Conservation (phyloP, 2,797 vertebrate species). For the Sebastes nivosus region DNA sequence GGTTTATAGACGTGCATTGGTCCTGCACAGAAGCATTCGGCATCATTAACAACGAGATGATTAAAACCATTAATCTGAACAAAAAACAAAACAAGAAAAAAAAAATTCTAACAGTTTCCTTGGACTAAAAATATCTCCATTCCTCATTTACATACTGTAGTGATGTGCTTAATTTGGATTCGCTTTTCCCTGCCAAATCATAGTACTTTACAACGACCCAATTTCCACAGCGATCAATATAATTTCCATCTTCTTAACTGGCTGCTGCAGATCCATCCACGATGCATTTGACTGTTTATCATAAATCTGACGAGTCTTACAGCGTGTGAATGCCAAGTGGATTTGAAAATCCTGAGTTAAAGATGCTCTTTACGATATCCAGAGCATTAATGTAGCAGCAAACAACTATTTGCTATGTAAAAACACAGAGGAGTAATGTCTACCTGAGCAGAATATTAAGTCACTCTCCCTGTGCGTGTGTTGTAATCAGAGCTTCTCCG, state of each 20-base stretch:
- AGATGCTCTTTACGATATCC: too few species aligned
- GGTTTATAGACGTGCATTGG: neutral
- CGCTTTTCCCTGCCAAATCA: neutral
- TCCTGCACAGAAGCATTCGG: neutral
- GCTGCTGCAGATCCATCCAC: neutral
- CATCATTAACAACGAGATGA: neutral
- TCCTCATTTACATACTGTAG: neutral
- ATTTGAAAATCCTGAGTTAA: neutral
- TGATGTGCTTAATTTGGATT: neutral
- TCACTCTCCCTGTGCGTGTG: too few species aligned
- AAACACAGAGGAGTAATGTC: too few species aligned
- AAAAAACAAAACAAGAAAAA: neutral
- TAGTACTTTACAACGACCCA: neutral
- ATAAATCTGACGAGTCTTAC: neutral
- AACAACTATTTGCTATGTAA: too few species aligned
- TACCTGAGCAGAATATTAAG: too few species aligned
- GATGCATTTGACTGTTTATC: neutral
- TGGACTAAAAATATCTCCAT: neutral
- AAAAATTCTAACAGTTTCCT: neutral
- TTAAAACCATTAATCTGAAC: neutral
- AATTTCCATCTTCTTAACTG: slow-evolving; percentile 4
- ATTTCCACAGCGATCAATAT: slow-evolving; percentile 1
- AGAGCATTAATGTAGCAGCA: too few species aligned
- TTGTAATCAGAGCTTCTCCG: too few species aligned
- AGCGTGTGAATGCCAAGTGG: neutral